Evolutionary conservation across 2,888 invertebrate species (phyloP), one percentile per base, ranked within the genome.

Genomic region (Neoscelio sp.): DNA sequence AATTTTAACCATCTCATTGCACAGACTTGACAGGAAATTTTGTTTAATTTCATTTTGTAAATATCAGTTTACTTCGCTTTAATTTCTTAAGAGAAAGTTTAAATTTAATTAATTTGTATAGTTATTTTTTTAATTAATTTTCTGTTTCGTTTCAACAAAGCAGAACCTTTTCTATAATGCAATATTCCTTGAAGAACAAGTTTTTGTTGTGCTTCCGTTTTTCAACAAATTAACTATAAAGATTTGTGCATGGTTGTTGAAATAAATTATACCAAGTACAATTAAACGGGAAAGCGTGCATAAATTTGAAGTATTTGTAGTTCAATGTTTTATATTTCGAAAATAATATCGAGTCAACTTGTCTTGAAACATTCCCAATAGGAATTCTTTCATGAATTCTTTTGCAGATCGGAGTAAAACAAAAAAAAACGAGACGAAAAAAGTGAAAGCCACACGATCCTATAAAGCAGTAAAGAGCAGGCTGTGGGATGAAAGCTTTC

Each of bases 401-500:
- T 52, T 60, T 42, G 56, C 17, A 46, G 52, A 64, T 71, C 70
- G 18, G 17, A 70, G 40, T 20, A 20, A 58, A 64, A 56, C 15
- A 50, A 8, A 54, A 50, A 60, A 60, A 44, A 28, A 20, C 28
- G 48, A 52, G 42, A 52, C 30, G 50, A 60, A 58, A 46, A 73
- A 46, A 62, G 64, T 60, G 68, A 64, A 68, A 74, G 68, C 70
- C 64, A 60, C 74, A 70, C 58, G 62, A 65, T 52, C 44, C 82
- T 81, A 80, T 83, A 82, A 83, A 85, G 81, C 81, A 70, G 62
- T 81, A 82, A 82, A 85, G 83, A 82, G 82, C 79, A 82, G 81
- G 58, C 78, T 75, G 75, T 20, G 76, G 81, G 76, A 84, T 82
- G 83, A 85, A 87, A 89, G 88, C 88, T 88, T 87, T 88, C 87